phyloP scores from a whole-genome alignment of 92 coral and sea anemone species.

The Micromussa lordhowensis region DNA sequence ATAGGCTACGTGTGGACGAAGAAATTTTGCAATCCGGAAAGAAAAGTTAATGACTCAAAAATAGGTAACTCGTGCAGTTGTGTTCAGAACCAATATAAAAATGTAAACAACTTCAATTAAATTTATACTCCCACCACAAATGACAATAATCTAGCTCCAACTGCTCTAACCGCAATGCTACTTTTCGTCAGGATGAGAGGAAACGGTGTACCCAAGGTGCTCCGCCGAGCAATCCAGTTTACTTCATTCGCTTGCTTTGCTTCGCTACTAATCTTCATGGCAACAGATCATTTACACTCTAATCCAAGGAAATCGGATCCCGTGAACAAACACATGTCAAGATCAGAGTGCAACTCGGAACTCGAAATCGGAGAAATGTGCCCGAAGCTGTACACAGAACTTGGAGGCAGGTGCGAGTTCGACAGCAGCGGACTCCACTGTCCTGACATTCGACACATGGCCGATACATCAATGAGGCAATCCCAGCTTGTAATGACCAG shows the following conservation, averaged over 20 bases:
- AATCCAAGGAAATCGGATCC: not conserved
- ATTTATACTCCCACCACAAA: not conserved
- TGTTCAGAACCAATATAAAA: too few species aligned
- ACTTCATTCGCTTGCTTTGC: not conserved
- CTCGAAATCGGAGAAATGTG: conserved; percentile 68
- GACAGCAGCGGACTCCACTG: conserved; percentile 31
- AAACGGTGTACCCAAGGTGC: too few species aligned
- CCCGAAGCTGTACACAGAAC: conserved; percentile 59
- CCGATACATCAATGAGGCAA: conserved; percentile 24
- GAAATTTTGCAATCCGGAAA: too few species aligned
- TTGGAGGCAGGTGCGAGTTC: conserved; percentile 51
- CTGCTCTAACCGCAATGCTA: not conserved
- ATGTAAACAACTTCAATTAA: too few species aligned
- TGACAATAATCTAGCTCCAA: not conserved
- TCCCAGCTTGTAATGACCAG: conserved; percentile 67
- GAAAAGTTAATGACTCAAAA: too few species aligned
- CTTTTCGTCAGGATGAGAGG: not conserved
- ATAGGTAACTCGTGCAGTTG: too few species aligned
- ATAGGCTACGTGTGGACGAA: too few species aligned
- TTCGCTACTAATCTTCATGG: not conserved
- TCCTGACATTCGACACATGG: conserved; percentile 71
- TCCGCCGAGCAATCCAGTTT: not conserved
- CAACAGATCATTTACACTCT: not conserved
- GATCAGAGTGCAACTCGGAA: conserved; percentile 12
- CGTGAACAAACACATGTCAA: conserved; percentile 8